These are phyloP conservation scores for Callipepla californica DNA, from an alignment of 2,113 vertebrate species.

Conservation along the genomic window DNA sequence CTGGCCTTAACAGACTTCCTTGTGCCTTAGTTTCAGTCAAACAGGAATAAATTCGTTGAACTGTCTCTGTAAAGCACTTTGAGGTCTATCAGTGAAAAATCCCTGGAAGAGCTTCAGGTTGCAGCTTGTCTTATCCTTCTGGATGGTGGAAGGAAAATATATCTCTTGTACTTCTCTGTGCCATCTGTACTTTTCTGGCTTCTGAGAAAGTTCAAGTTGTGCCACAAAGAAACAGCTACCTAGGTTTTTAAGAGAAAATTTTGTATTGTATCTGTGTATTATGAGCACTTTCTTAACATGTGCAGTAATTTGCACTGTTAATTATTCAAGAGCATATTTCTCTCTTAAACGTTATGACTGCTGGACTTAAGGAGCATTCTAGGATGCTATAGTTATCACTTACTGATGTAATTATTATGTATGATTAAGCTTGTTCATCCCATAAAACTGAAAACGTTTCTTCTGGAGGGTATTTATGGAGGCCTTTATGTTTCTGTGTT, in stretches of 20 bases:
- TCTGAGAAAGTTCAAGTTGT: not conserved
- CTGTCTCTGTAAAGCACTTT: not conserved
- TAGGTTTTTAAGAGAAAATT: not conserved
- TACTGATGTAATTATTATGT: not conserved
- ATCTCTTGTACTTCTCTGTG: not conserved
- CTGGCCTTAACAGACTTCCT: not conserved
- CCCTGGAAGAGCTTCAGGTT: not conserved
- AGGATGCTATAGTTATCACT: not conserved
- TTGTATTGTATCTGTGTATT: not conserved
- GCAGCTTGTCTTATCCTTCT: not conserved
- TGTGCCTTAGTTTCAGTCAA: not conserved
- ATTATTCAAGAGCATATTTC: not conserved
- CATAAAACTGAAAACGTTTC: conserved; percentile 11
- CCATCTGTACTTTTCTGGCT: not conserved
- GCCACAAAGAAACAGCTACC: not conserved
- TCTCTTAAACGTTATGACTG: not conserved
- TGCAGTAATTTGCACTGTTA: not conserved
- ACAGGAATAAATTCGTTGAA: not conserved
- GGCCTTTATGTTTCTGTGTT: conserved; percentile 9
- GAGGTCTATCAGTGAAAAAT: not conserved
- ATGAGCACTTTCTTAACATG: not conserved
- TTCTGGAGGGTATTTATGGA: not conserved
- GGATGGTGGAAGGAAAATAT: not conserved
- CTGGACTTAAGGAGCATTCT: not conserved
- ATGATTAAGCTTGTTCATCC: conserved; percentile 18